These are phyloP conservation scores for Pyrocephalus nanus DNA, from an alignment of 2,797 vertebrate genomes.

Conservation along the genomic window DNA sequence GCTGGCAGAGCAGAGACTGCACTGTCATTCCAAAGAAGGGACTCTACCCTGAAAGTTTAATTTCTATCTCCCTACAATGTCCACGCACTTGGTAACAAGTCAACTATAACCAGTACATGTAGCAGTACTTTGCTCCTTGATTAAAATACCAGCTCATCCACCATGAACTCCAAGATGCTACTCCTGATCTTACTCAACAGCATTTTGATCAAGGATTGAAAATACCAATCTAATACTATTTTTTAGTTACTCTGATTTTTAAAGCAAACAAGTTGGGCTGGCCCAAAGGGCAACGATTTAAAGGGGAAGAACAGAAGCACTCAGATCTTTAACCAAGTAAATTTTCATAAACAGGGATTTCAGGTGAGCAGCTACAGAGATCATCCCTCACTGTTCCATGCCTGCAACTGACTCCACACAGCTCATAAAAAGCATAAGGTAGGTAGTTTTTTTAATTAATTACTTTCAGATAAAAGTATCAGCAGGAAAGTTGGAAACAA, in stretches of 20 bases:
- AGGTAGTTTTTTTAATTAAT: neutral
- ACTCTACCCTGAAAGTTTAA: neutral
- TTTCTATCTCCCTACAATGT: neutral
- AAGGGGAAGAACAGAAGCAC: neutral
- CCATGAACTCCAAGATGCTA: neutral
- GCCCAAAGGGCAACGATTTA: neutral
- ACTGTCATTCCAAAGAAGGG: neutral
- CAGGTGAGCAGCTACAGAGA: neutral
- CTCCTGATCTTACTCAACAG: neutral
- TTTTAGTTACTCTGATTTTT: neutral
- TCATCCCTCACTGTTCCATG: neutral
- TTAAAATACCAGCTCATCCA: neutral
- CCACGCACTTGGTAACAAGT: neutral
- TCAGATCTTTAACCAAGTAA: neutral
- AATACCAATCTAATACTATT: neutral
- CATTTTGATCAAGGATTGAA: neutral
- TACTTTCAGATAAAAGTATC: neutral
- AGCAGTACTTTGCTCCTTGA: neutral
- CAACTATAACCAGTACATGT: neutral
- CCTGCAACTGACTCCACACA: neutral
- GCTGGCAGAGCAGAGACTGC: slow-evolving; percentile 24
- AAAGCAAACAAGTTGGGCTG: neutral
- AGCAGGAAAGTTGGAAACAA: neutral
- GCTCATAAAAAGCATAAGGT: neutral
- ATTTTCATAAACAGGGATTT: neutral